Evolutionary conservation across 2,888 invertebrate species (phyloP), one percentile per base, ranked within the genome.

Genomic region (Melinopterus prodromus): DNA sequence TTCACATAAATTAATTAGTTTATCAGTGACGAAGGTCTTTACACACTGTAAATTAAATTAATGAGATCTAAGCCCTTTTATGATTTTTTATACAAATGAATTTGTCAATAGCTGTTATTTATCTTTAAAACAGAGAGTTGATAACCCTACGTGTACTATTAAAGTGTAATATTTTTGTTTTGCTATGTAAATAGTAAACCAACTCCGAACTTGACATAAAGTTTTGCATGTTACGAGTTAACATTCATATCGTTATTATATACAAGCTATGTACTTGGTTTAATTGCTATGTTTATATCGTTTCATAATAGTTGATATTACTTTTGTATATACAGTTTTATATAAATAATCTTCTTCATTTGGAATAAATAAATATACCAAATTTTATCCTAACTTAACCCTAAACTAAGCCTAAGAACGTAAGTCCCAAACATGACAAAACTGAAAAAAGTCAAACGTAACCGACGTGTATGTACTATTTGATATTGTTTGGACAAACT

Each of bases 261-360:
- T 78, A 80, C 78, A 80, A 69, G 70, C 78, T 80, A 78, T 80
- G 78, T 78, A 78, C 77, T 80, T 78, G 16, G 53, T 53, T 53
- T 53, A 53, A 78, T 71, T 71, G 76, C 80, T 80, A 80, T 76
- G n/a, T 71, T 79, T 87, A 86, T 84, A 85, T 87, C 87, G 87
- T 85, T 84, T 79, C 80, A 84, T 85, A 86, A 26, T 85, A 84
- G 86, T 85, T 85, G 84, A 83, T 84, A 83, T 83, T 81, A 79
- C 77, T 78, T 78, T 79, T 77, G 38, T 80, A 83, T 84, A 82
- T 82, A 81, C 82, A 84, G 80, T 70, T 81, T 80, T 79, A 81
- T 81, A 82, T 81, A 82, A 81, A 81, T 82, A 82, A 81, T 80
- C 70, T 76, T 76, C 37, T 79, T 79, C 37, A 12, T 53, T 53